Conservation (phyloP, 53 echinoderm and acorn worm genomes). For the Hippasteria phrygiana region DNA sequence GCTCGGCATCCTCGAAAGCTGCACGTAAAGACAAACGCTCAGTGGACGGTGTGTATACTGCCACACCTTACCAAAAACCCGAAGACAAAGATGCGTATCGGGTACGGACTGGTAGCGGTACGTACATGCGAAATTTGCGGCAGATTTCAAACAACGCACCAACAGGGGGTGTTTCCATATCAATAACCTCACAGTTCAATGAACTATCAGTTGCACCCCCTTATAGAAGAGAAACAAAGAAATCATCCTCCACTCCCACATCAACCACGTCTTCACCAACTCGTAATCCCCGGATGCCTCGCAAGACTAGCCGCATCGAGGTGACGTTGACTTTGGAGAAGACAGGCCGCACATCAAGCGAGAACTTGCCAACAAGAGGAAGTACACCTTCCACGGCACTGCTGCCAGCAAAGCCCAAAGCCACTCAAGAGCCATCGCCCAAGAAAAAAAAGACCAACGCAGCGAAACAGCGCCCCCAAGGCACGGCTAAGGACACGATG, state of each 20-base stretch:
- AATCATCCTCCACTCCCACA: conserved; percentile 11
- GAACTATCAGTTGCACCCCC: conserved; percentile 34
- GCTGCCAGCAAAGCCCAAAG: neutral
- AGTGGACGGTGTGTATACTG: conserved; percentile 37
- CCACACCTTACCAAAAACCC: conserved; percentile 22
- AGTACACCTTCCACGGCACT: conserved; percentile 48
- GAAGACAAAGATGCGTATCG: conserved; percentile 51
- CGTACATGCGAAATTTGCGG: conserved; percentile 44
- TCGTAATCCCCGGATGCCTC: conserved; percentile 49
- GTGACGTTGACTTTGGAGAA: conserved; percentile 79
- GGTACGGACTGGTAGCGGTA: conserved; percentile 52
- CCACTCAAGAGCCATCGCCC: conserved; percentile 15
- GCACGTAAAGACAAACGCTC: conserved; percentile 1
- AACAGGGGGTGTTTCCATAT: conserved; percentile 30
- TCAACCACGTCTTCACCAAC: conserved; percentile 45
- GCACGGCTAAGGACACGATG: conserved; percentile 69
- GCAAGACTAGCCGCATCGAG: conserved; percentile 83
- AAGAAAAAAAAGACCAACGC: neutral
- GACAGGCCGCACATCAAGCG: conserved; percentile 70
- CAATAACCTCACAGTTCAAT: conserved; percentile 28
- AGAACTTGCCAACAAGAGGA: conserved; percentile 30
- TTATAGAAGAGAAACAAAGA: neutral
- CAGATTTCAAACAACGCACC: conserved; percentile 43
- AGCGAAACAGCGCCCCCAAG: conserved; percentile 24
- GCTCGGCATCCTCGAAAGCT: conserved; percentile 45